These are phyloP conservation scores for Oncorhynchus mykiss DNA, from an alignment of 2,113 vertebrate species.

Conservation along the genomic window DNA sequence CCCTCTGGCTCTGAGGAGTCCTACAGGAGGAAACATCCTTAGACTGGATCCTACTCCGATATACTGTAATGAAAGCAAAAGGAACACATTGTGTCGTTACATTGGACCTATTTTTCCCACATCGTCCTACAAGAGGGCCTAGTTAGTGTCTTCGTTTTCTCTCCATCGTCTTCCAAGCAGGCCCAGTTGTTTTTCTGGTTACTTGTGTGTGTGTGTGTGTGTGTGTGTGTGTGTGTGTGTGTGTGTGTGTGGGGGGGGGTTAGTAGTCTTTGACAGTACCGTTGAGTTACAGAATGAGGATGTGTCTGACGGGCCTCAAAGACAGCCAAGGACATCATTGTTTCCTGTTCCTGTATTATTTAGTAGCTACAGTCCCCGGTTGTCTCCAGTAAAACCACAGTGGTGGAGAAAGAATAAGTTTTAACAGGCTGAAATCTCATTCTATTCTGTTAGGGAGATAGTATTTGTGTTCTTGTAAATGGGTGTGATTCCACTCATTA, in stretches of 20 bases:
- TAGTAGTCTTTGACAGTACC: conserved; percentile 7
- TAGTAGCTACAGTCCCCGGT: neutral
- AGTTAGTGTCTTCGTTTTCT: neutral
- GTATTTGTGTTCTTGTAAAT: neutral
- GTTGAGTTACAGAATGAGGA: conserved; percentile 6
- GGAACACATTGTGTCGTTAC: neutral
- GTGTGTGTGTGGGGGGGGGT: too few species aligned
- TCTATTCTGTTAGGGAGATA: neutral
- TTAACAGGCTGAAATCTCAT: neutral
- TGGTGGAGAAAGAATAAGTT: neutral
- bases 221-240: neutral
- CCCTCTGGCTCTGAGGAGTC: neutral
- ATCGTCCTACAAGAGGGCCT: neutral
- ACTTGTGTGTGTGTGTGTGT: neutral
- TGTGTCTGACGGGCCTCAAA: neutral
- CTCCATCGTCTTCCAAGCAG: neutral
- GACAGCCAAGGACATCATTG: neutral
- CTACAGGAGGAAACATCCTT: neutral
- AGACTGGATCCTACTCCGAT: neutral
- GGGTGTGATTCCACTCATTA: neutral
- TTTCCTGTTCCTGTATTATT: conserved; percentile 6
- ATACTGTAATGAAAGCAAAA: neutral
- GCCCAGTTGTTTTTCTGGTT: neutral
- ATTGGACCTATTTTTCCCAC: too few species aligned
- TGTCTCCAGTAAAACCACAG: neutral